These are phyloP conservation scores for Drosophila setosimentum DNA, from an alignment of 2,888 invertebrate species.

Conservation along the genomic window DNA sequence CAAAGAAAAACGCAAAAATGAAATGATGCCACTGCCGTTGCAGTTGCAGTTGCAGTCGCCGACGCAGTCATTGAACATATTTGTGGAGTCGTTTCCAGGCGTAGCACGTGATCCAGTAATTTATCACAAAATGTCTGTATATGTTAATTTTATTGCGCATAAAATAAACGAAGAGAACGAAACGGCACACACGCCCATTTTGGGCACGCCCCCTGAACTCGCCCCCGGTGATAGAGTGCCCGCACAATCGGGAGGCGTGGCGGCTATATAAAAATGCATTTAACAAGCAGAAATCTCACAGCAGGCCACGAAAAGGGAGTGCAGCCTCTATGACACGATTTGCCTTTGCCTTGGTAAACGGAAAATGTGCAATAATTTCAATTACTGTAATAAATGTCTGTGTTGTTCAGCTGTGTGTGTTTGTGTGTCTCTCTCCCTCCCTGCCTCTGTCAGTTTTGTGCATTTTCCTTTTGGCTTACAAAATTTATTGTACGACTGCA, in stretches of 20 bases:
- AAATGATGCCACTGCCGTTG: conserved; percentile 44
- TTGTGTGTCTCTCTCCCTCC: neutral
- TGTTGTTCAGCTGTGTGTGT: conserved; percentile 51
- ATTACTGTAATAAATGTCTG: conserved; percentile 83
- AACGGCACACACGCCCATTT: neutral
- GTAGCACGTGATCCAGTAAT: conserved; percentile 82
- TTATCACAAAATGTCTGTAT: conserved; percentile 83
- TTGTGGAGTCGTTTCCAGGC: conserved; percentile 79
- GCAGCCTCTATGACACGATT: conserved; percentile 29
- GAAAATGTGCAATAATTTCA: conserved; percentile 83
- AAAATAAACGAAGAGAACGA: conserved; percentile 61
- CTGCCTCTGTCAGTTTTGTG: neutral
- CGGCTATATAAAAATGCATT: conserved; percentile 76
- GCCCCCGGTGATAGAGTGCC: conserved; percentile 39
- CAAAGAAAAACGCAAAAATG: conserved; percentile 43
- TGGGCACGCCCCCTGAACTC: neutral
- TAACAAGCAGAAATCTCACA: conserved; percentile 71
- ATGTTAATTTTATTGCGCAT: conserved; percentile 84
- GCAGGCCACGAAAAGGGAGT: conserved; percentile 24
- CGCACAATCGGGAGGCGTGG: conserved; percentile 41
- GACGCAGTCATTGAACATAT: conserved; percentile 77
- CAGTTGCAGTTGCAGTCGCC: conserved; percentile 20
- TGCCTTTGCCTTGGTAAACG: conserved; percentile 68
- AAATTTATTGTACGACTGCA: conserved; percentile 64
- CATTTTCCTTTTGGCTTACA: conserved; percentile 25